Evolutionary conservation across 2,888 invertebrate species (phyloP), one percentile per base, ranked within the genome.

Genomic region (Phorcus lineatus): DNA sequence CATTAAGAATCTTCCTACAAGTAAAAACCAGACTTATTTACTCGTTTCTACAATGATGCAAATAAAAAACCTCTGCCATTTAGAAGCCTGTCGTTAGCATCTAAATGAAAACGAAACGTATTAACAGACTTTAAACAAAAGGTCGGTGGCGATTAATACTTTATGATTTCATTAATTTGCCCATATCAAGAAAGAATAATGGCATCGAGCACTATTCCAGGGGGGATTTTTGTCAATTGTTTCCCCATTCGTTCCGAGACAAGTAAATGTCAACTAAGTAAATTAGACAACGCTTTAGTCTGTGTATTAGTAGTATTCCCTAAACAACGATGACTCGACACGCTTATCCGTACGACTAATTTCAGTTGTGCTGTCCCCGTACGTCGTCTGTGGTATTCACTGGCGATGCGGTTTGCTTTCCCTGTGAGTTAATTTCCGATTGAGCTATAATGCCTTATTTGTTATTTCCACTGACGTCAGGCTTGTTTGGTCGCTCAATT

Each of bases 241-340:
- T 36, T 70, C 70, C 11, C 17, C 40, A n/a, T 31, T 36, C 40
- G 36, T 70, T n/a, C 28, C 36, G 19, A 53, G 55, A 24, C 76
- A 55, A 54, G 76, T 76, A 78, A 77, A 78, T 66, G 78, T 66
- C 78, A 67, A 28, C 53, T 17, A 53, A 67, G 66, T 78, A 53
- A 78, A 78, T 78, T 47, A 78, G 55, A 67, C 78, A 66, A 47
- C 19, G 53, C 36, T 52, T 31, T 19, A 31, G 36, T 47, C 36
- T 67, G 78, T 78, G 66, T 78, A 78, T 78, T 78, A 78, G 67
- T 57, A 28, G 52, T 78, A 78, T 66, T 78, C 78, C 78, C 66
- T 31, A 66, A 78, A 78, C 67, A 78, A 31, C 67, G 52, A 40
- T 66, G 55, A 53, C n/a, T 16, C 54, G 55, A 70, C 3, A 57